Evolutionary conservation across 2,888 invertebrate genomes (phyloP).

Genomic region (Melitaea athalia): DNA sequence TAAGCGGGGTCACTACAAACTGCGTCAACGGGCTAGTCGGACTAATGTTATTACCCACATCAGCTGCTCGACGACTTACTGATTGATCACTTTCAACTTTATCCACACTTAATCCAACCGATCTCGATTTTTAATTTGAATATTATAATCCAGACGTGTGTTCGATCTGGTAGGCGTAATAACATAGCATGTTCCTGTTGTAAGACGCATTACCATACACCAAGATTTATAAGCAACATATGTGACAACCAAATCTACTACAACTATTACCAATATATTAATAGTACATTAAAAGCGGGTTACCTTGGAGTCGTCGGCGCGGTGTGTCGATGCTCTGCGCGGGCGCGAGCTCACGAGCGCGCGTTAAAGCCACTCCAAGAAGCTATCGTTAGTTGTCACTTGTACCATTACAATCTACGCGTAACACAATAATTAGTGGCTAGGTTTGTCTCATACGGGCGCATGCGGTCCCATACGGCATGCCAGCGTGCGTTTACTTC

Average conservation of each 20-base stretch:
- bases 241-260: neutral
- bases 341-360: neutral
- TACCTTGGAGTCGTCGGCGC: constrained; percentile 4
- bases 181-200: too few species aligned
- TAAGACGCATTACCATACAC: too few species aligned
- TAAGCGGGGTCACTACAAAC: too few species aligned
- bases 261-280: neutral
- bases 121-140: too few species aligned
- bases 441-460: neutral
- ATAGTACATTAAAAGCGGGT: neutral
- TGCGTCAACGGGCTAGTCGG: too few species aligned
- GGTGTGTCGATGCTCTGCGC: constrained; percentile 61
- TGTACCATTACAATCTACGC: constrained; percentile 57
- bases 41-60: too few species aligned
- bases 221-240: too few species aligned
- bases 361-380: constrained; percentile 26
- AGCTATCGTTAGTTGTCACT: constrained; percentile 54
- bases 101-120: too few species aligned
- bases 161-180: too few species aligned
- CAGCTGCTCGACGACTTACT: too few species aligned
- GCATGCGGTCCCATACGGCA: neutral
- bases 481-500: neutral
- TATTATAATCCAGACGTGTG: too few species aligned
- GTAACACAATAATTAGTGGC: constrained; percentile 39
- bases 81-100: too few species aligned